phyloP scores from a whole-genome alignment of 30 jellyfish, hydroid and myxozoan genomes.

The Clytia hemisphaerica region DNA sequence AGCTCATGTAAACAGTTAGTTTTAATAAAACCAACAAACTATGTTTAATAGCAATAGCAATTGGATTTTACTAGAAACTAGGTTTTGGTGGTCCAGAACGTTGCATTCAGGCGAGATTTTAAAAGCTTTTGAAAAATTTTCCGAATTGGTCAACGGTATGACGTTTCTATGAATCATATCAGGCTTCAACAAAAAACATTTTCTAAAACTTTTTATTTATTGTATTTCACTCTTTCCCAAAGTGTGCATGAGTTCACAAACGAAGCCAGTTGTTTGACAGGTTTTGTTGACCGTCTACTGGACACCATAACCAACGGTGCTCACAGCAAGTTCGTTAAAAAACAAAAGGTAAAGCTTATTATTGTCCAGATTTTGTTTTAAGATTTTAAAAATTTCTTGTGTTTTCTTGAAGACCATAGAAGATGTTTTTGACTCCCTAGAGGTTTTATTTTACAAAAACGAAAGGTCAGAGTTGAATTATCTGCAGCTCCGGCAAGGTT shows the following conservation, averaged over 20 bases:
- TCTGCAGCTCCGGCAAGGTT: too few relatives aligned
- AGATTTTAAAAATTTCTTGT: neutral
- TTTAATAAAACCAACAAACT: too few relatives aligned
- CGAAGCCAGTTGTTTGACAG: slow-evolving; percentile 46
- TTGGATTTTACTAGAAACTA: too few relatives aligned
- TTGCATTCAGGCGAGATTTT: too few relatives aligned
- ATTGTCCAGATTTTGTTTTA: too few relatives aligned
- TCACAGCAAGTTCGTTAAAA: slow-evolving; percentile 45
- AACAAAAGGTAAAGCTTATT: slow-evolving; percentile 37
- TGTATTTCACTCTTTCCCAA: neutral
- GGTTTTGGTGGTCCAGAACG: too few relatives aligned
- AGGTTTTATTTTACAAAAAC: neutral
- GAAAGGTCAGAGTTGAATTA: neutral
- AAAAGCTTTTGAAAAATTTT: too few relatives aligned
- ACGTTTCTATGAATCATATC: neutral
- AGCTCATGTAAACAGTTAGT: too few relatives aligned
- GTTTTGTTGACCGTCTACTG: slow-evolving; percentile 66
- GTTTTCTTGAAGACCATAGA: neutral
- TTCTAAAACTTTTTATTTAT: neutral
- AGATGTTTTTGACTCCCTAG: neutral
- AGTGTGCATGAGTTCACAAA: slow-evolving; percentile 64
- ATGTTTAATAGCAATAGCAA: too few relatives aligned
- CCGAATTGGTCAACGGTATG: too few relatives aligned
- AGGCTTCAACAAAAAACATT: neutral
- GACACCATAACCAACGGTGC: slow-evolving; percentile 89